phyloP scores from a whole-genome alignment of 2,888 invertebrate species.

The Alviniconcha strummeri region DNA sequence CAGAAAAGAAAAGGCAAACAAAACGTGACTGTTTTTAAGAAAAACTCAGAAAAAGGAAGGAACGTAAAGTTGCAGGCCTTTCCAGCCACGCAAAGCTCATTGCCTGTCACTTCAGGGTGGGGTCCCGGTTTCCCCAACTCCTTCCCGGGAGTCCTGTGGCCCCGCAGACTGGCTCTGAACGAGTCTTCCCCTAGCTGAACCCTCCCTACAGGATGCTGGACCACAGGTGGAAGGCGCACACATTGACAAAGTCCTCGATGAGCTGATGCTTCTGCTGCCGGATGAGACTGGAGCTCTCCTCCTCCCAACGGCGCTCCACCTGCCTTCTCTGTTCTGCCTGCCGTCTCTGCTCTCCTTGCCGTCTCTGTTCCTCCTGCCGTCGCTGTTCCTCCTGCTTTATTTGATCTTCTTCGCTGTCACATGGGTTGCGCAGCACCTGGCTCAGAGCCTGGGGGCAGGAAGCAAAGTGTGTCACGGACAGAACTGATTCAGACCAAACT shows the following conservation, averaged over 20 bases:
- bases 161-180: neutral
- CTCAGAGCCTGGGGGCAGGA: neutral
- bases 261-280: constrained; percentile 44
- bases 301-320: neutral
- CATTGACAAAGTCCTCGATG: constrained; percentile 62
- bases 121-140: too few species aligned
- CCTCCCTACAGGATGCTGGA: constrained; percentile 47
- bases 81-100: too few species aligned
- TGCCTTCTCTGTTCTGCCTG: neutral
- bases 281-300: constrained; percentile 9
- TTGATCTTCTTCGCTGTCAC: neutral
- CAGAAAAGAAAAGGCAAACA: too few species aligned
- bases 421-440: constrained; percentile 4
- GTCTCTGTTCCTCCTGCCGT: neutral
- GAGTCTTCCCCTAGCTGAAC: constrained; percentile 8
- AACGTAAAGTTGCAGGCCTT: neutral
- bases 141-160: too few species aligned
- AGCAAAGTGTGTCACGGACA: neutral
- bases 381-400: neutral
- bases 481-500: too few species aligned
- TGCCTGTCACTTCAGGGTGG: too few species aligned
- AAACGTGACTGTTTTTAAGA: neutral
- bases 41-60: neutral
- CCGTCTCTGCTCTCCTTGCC: neutral
- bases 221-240: constrained; percentile 65